phyloP scores from a whole-genome alignment of 2,113 vertebrate species.

The Trinectes maculatus region DNA sequence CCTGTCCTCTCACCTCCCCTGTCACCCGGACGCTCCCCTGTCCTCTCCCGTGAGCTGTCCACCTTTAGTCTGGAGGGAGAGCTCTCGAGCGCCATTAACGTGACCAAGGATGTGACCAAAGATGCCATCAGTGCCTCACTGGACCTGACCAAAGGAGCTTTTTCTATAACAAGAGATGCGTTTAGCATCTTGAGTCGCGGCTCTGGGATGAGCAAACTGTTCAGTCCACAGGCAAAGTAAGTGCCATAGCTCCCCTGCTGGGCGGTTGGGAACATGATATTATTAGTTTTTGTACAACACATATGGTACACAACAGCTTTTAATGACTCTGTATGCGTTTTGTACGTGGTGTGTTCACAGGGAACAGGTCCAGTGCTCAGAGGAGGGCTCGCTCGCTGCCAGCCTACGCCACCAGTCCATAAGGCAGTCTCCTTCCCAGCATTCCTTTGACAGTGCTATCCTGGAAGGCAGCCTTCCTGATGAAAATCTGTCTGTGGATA shows the following conservation, averaged over 20 bases:
- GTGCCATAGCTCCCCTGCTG: conserved; percentile 37
- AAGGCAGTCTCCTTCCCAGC: conserved; percentile 90
- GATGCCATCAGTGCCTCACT: conserved; percentile 91
- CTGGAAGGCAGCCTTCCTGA: conserved; percentile 89
- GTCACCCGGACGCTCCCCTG: conserved; percentile 59
- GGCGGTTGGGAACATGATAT: conserved; percentile 10
- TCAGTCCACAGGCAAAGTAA: conserved; percentile 86
- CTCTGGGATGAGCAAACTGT: conserved; percentile 92
- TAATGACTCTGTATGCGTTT: conserved; percentile 8
- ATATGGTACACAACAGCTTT: conserved; percentile 25
- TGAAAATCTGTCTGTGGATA: conserved; percentile 90
- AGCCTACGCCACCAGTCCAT: conserved; percentile 84
- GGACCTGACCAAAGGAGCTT: conserved; percentile 95
- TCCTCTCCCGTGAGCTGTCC: conserved; percentile 72
- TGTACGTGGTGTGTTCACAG: conserved; percentile 67
- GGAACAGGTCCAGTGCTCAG: conserved; percentile 83
- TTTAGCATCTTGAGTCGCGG: conserved; percentile 90
- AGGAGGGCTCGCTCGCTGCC: conserved; percentile 77
- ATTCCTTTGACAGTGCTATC: conserved; percentile 90
- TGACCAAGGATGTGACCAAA: conserved; percentile 93
- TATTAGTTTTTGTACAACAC: conserved; percentile 20
- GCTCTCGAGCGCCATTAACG: conserved; percentile 88
- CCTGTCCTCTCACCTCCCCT: conserved; percentile 55
- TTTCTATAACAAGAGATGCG: conserved; percentile 93
- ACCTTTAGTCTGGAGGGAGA: conserved; percentile 90